These are phyloP conservation scores for Sarcophilus harrisii DNA, from an alignment of 2,797 vertebrate genomes.

Conservation along the genomic window DNA sequence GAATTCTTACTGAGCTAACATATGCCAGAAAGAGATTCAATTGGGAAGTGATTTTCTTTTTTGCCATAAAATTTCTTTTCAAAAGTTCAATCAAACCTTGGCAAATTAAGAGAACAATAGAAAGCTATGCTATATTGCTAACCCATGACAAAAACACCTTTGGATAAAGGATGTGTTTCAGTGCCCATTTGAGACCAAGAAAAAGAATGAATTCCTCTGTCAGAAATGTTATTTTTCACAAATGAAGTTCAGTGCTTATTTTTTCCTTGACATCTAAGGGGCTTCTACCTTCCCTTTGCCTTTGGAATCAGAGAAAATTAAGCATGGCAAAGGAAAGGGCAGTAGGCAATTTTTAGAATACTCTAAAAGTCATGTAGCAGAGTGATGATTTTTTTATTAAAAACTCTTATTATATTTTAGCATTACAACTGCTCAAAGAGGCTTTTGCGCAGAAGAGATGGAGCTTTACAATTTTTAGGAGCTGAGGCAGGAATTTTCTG, in stretches of 20 bases:
- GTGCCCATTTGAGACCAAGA: constrained; percentile 27
- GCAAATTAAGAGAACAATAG: background rate
- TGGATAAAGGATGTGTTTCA: constrained; percentile 5
- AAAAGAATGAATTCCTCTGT: constrained; percentile 21
- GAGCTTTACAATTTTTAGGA: constrained; percentile 40
- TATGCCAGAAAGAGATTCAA: background rate
- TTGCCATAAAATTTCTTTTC: background rate
- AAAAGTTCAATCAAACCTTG: constrained; percentile 17
- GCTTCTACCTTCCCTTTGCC: background rate
- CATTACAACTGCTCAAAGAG: constrained; percentile 21
- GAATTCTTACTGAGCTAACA: background rate
- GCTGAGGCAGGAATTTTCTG: constrained; percentile 7
- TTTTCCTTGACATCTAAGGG: background rate
- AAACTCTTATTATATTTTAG: background rate
- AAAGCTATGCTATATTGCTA: background rate
- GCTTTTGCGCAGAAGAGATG: constrained; percentile 33
- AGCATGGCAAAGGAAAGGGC: background rate
- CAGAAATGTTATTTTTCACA: constrained; percentile 24
- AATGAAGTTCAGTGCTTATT: background rate
- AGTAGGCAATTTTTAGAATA: constrained; percentile 34
- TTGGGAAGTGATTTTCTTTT: constrained; percentile 13
- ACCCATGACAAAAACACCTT: constrained; percentile 15
- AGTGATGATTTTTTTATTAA: constrained; percentile 46
- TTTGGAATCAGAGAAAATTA: constrained; percentile 17
- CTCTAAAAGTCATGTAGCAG: constrained; percentile 34